A percentile compares a stretch with the other conserved stretches of the same genome.
Conservation (phyloP, 2,113 vertebrate genomes). For the Callocephalon fimbriatum region DNA sequence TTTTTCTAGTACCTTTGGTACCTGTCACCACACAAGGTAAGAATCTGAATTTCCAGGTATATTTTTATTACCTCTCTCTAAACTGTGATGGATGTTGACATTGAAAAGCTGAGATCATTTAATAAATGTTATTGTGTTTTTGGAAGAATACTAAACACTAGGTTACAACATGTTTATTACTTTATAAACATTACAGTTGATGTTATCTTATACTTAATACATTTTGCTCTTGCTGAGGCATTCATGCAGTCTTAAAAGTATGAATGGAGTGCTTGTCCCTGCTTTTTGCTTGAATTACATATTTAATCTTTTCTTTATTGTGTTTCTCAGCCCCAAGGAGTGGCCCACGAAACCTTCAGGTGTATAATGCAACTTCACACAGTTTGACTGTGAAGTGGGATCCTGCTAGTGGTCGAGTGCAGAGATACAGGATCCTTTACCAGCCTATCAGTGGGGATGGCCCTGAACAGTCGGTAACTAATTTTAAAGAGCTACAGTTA, state of each 20-base stretch:
- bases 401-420: conserved; percentile 85
- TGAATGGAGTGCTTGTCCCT: not conserved
- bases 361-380: conserved; percentile 90
- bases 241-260: not conserved
- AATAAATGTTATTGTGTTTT: conserved; percentile 5
- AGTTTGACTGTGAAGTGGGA: conserved; percentile 92
- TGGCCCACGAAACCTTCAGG: conserved; percentile 89
- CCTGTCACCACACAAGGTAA: conserved; percentile 82
- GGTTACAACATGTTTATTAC: not conserved
- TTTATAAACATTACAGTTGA: not conserved
- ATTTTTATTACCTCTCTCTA: not conserved
- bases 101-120: conserved; percentile 3
- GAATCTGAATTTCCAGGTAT: conserved; percentile 57
- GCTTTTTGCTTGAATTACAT: not conserved
- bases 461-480: conserved; percentile 80
- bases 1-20: conserved; percentile 82
- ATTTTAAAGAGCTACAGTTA: not conserved
- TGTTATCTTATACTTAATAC: not conserved
- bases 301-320: not conserved
- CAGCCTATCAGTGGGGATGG: conserved; percentile 81
- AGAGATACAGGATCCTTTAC: conserved; percentile 88
- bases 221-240: not conserved
- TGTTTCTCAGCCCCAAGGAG: conserved; percentile 79
- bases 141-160: not conserved
- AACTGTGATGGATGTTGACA: not conserved